Percentiles rank a stretch among this genome's conserved stretches.
Conservation (phyloP, 2,797 vertebrate species). For the Myotis pilosus region DNA sequence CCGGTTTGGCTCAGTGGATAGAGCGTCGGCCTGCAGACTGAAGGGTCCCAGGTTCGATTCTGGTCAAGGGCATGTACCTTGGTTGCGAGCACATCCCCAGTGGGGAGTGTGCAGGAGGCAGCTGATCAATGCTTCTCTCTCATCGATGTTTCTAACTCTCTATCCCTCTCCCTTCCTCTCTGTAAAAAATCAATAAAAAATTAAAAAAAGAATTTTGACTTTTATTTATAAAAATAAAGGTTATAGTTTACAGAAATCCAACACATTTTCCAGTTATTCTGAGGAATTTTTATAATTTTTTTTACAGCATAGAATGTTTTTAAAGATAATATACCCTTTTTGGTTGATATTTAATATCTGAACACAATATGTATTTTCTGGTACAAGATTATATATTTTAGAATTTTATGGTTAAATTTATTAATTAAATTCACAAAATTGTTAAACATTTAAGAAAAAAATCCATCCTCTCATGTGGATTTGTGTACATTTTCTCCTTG, state of each 20-base stretch:
- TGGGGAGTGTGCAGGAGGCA: no score
- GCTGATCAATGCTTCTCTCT: no score
- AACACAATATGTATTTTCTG: not conserved
- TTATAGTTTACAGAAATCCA: not conserved
- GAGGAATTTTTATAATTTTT: not conserved
- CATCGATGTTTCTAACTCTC: no score
- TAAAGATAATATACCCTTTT: not conserved
- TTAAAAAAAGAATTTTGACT: not conserved
- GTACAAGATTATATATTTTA: not conserved
- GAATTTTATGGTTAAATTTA: not conserved
- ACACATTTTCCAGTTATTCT: not conserved
- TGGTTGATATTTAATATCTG: not conserved
- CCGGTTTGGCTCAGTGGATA: no score
- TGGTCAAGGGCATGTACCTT: no score
- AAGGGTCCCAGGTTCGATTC: no score
- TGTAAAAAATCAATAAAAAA: no score
- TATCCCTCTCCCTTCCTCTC: no score
- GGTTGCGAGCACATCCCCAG: no score
- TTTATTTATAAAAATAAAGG: not conserved
- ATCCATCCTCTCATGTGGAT: no score
- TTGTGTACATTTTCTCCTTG: not conserved
- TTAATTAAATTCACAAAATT: not conserved
- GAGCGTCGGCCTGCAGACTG: no score
- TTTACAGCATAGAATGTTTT: not conserved
- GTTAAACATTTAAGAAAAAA: not conserved